phyloP scores from a whole-genome alignment of 2,113 vertebrate genomes.

The Irena cyanogastra region DNA sequence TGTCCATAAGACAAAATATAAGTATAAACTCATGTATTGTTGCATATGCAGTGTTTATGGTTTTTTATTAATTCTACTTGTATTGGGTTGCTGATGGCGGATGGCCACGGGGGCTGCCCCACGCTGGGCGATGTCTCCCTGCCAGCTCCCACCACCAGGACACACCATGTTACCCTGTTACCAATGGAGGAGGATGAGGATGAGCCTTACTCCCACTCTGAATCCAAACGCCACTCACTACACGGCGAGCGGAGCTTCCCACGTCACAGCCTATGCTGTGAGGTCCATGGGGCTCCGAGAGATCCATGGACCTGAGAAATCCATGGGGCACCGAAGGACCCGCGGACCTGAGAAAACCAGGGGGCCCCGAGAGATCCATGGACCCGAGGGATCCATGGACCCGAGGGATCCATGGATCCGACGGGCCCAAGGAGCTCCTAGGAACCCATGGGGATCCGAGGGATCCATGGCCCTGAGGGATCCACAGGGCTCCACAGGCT shows the following conservation, averaged over 20 bases:
- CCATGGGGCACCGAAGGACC: background rate
- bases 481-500: background rate
- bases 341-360: background rate
- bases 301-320: background rate
- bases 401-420: background rate
- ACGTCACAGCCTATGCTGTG: background rate
- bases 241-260: background rate
- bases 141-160: background rate
- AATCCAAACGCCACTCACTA: background rate
- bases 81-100: background rate
- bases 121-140: rapidly evolving
- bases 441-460: background rate
- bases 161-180: background rate
- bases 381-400: background rate
- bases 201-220: background rate
- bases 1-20: too few relatives aligned
- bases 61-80: background rate
- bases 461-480: background rate
- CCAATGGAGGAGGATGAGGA: background rate
- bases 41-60: background rate
- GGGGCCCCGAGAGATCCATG: background rate
- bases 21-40: background rate
- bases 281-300: background rate
- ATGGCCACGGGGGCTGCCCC: background rate
- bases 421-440: background rate